Percentiles rank a stretch among this genome's conserved stretches.
These are phyloP conservation scores for Hermodice carunculata DNA, from an alignment of 2,888 invertebrate genomes.

Conservation along the genomic window DNA sequence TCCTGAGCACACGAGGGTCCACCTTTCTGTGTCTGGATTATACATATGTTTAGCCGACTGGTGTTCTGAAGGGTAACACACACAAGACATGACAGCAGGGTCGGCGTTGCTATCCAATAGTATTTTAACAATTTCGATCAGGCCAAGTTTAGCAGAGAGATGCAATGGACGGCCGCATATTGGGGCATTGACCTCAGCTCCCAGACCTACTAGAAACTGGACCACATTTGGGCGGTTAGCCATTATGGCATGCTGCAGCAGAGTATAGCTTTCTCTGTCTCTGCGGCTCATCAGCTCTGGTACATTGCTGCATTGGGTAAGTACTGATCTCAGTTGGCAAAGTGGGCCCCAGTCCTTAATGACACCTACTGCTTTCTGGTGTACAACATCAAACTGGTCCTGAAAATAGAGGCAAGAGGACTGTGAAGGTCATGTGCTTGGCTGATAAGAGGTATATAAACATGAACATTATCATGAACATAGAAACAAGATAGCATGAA, in stretches of 20 bases:
- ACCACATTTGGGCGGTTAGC: neutral
- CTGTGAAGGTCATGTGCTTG: too few species aligned
- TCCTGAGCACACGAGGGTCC: neutral
- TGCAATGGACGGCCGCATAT: constrained; percentile 14
- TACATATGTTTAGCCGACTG: neutral
- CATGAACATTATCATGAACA: too few species aligned
- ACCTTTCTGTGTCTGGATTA: constrained; percentile 3
- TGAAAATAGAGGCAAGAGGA: too few species aligned
- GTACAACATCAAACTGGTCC: too few species aligned
- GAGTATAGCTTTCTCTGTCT: too few species aligned
- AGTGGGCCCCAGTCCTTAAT: too few species aligned
- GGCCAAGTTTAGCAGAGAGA: constrained; percentile 8
- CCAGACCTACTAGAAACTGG: constrained; percentile 2
- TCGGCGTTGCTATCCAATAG: constrained; percentile 1
- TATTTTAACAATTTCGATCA: neutral
- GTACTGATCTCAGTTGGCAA: too few species aligned
- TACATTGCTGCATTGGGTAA: too few species aligned
- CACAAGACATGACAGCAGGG: neutral
- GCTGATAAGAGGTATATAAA: too few species aligned
- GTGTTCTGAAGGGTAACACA: constrained; percentile 12
- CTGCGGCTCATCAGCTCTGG: too few species aligned
- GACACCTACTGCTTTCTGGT: too few species aligned
- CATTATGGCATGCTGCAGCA: constrained; percentile 12
- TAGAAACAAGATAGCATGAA: too few species aligned
- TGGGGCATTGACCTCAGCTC: constrained; percentile 11